These are phyloP conservation scores for Azemiops feae DNA, from an alignment of 2,113 vertebrate species.

Conservation along the genomic window DNA sequence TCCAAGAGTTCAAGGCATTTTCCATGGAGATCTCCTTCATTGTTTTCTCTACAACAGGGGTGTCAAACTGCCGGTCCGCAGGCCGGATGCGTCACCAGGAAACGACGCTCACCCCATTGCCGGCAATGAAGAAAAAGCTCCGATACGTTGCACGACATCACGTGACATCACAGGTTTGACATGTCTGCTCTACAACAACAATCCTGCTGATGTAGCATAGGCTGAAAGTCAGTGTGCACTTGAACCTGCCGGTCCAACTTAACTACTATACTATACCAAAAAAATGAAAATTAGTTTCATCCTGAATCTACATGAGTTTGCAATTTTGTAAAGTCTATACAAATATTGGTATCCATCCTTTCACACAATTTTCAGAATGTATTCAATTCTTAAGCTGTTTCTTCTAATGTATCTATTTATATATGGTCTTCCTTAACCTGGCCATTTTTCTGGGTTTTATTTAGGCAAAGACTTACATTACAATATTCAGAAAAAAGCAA, in stretches of 20 bases:
- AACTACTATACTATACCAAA: neutral
- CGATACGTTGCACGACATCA: too few species aligned
- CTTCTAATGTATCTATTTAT: neutral
- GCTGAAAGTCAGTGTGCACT: neutral
- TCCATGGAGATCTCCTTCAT: neutral
- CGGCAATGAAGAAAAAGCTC: too few species aligned
- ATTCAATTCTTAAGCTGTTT: neutral
- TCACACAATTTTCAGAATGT: neutral
- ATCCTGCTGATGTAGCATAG: neutral
- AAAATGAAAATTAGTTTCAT: neutral
- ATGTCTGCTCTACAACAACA: neutral
- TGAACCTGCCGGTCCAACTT: neutral
- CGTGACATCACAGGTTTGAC: too few species aligned
- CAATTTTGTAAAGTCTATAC: neutral
- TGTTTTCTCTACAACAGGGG: neutral
- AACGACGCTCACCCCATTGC: too few species aligned
- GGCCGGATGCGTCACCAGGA: too few species aligned
- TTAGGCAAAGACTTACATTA: neutral
- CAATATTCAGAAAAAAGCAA: neutral
- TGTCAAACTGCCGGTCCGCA: too few species aligned
- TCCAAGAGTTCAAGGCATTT: neutral
- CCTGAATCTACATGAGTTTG: neutral
- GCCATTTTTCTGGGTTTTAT: neutral
- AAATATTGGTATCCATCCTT: neutral
- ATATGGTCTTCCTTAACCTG: neutral